Base-by-base conservation (phyloP, 1,140 invertebrate genomes). In the Macrotrachela quadricornifera region DNA sequence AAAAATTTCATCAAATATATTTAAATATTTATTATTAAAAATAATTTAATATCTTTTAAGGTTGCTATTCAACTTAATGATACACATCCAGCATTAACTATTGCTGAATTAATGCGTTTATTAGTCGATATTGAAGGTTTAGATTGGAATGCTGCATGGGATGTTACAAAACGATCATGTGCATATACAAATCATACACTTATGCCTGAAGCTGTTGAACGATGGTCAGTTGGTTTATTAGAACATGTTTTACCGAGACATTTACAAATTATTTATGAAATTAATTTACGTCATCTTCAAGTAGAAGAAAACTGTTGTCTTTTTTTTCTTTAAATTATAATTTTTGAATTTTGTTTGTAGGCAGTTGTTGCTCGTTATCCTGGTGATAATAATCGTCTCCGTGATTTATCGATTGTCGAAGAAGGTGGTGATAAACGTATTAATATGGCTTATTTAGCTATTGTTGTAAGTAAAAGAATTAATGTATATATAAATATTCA, bases 141-240 rank as follows among this genome's bases (percentile, higher is more conserved):
- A 11, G 57, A 78, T 0, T 96, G 85, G 81, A 83, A 88, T 1
- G 56, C 79, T 72, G 94, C 94, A n/a, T 97, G 88, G 87, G 76
- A 86, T 9, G 79, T 97, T 17, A 85, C 82, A 0, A 74, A 75
- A 0, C 77, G 76, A 58, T 83, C 85, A 10, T 99, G 86, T 60
- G 88, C 84, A 16, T 99, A 99, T 71, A 99, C 92, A 44, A 99
- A 99, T 70, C 92, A 99, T 71, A 99, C 92, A 0, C 86, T 97
- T 18, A 72, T 99, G 46, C 94, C 94, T 0, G 91, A 97, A 73
- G 94, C 94, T 46, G 70, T 99, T 54, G 94, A 99, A 69, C 75
- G 92, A 55, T 99, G 94, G 94, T 83, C 90, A 0, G 79, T 80
- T 13, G 76, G 76, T 30, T 77, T 97, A 78, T 64, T 99, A 57